Conservation (phyloP, 1,140 invertebrate species). For the Drosophila funebris region DNA sequence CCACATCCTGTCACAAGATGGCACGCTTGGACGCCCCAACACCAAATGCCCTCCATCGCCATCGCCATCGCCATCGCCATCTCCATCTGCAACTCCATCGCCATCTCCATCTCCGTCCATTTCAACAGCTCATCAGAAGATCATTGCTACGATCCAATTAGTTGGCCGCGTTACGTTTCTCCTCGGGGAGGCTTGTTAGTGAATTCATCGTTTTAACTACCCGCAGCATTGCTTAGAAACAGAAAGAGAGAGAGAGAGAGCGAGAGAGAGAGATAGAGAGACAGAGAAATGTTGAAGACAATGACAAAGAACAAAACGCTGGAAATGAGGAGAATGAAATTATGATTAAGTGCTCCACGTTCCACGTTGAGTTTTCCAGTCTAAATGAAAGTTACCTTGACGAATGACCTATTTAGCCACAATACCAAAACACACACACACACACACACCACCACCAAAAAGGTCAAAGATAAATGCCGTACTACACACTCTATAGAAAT, state of each 20-base stretch:
- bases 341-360: slow-evolving; percentile 74
- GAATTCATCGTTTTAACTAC: slow-evolving; percentile 46
- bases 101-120: neutral
- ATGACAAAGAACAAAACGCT: slow-evolving; percentile 70
- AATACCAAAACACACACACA: slow-evolving; percentile 60
- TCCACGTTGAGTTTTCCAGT: slow-evolving; percentile 64
- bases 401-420: slow-evolving; percentile 81
- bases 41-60: neutral
- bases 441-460: slow-evolving; percentile 41
- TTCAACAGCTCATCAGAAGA: neutral
- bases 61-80: neutral
- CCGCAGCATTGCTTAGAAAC: slow-evolving; percentile 19
- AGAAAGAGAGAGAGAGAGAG: neutral
- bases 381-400: slow-evolving; percentile 83
- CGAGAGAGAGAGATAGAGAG: neutral
- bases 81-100: neutral
- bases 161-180: slow-evolving; percentile 30
- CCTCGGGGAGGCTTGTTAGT: slow-evolving; percentile 46
- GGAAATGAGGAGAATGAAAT: slow-evolving; percentile 64
- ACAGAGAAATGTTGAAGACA: slow-evolving; percentile 25
- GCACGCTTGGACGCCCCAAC: slow-evolving; percentile 36
- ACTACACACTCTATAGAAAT: slow-evolving; percentile 11
- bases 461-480: slow-evolving; percentile 71
- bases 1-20: slow-evolving; percentile 51
- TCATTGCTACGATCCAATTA: slow-evolving; percentile 41